Percentiles rank a stretch among this genome's conserved stretches.
These are phyloP conservation scores for Zeugodacus cucurbitae DNA, from an alignment of 1,140 invertebrate genomes.

Conservation along the genomic window DNA sequence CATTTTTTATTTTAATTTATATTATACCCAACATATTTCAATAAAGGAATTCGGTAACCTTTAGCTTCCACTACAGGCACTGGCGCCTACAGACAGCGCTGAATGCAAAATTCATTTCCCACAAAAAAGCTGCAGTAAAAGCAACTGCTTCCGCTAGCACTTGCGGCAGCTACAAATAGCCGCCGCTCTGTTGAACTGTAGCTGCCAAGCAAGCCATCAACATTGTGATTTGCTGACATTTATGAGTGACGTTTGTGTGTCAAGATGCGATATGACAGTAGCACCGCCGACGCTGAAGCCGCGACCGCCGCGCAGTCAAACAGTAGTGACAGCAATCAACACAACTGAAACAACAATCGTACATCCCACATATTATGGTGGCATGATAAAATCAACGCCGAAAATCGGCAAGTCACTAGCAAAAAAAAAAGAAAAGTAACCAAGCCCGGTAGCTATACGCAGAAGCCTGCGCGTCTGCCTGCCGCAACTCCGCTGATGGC, in stretches of 20 bases:
- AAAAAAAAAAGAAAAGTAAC: background rate
- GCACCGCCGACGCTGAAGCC: background rate
- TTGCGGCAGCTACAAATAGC: constrained; percentile 32
- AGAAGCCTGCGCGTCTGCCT: background rate
- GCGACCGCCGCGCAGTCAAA: background rate
- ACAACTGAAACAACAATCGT: constrained; percentile 36
- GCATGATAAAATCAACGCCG: background rate
- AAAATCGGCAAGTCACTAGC: background rate
- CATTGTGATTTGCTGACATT: constrained; percentile 15
- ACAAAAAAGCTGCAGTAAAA: background rate
- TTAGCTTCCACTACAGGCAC: background rate
- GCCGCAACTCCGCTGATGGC: background rate
- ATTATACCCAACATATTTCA: background rate
- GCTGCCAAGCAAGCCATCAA: constrained; percentile 31
- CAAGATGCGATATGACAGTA: background rate
- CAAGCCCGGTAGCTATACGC: too few species aligned
- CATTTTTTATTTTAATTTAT: background rate
- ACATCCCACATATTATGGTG: constrained; percentile 20
- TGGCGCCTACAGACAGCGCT: background rate
- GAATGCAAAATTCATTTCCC: background rate
- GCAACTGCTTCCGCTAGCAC: background rate
- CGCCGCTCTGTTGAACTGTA: background rate
- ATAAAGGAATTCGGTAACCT: background rate
- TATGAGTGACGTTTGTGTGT: constrained; percentile 37
- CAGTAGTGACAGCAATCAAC: constrained; percentile 23